Conservation (phyloP, 2,888 invertebrate species). For the Antitype chi region DNA sequence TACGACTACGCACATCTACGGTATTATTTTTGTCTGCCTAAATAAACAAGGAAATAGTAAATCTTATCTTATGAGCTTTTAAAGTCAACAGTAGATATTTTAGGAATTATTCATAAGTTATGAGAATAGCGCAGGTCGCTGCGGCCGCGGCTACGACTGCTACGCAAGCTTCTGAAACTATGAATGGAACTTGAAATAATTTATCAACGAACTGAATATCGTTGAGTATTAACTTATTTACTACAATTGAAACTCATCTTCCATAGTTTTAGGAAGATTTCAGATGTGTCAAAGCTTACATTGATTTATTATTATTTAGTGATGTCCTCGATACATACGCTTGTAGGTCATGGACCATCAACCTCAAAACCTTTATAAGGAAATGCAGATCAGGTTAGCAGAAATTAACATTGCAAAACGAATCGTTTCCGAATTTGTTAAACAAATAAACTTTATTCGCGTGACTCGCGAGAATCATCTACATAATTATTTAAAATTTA, state of each 20-base stretch:
- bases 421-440: conserved; percentile 71
- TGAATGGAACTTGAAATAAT: conserved; percentile 44
- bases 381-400: conserved; percentile 77
- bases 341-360: conserved; percentile 79
- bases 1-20: conserved; percentile 17
- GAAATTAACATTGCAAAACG: conserved; percentile 80
- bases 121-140: conserved; percentile 19
- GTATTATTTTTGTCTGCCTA: conserved; percentile 36
- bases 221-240: conserved; percentile 4
- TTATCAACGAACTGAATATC: conserved; percentile 16
- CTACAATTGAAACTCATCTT: conserved; percentile 33
- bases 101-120: conserved; percentile 28
- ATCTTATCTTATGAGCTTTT: conserved; percentile 42
- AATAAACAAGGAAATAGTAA: conserved; percentile 50
- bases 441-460: conserved; percentile 59
- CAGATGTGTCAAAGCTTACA: conserved; percentile 64
- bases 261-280: conserved; percentile 64
- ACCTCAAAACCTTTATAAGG: conserved; percentile 81
- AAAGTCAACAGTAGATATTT: conserved; percentile 35
- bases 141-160: background rate
- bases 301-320: conserved; percentile 68
- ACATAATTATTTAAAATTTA: conserved; percentile 49
- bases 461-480: conserved; percentile 44
- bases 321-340: conserved; percentile 75
- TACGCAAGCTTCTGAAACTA: conserved; percentile 9